Conservation (phyloP, 1,140 invertebrate genomes). For the Drosophila repleta region DNA sequence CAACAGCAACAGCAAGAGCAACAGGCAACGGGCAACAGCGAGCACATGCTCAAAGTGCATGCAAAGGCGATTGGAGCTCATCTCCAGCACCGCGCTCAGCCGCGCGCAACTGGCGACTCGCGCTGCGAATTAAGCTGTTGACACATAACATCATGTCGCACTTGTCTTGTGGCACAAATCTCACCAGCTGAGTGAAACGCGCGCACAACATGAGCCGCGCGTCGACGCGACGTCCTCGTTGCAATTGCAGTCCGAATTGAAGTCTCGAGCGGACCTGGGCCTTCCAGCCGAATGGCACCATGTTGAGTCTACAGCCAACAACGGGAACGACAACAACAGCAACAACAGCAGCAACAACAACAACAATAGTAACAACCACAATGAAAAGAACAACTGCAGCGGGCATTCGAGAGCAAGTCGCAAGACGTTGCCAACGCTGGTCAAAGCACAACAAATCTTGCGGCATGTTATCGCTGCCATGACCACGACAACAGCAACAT, state of each 20-base stretch:
- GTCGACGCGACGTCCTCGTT: not conserved
- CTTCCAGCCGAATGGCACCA: slow-evolving; percentile 50
- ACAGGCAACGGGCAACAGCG: slow-evolving; percentile 18
- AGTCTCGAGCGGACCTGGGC: slow-evolving; percentile 35
- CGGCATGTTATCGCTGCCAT: slow-evolving; percentile 61
- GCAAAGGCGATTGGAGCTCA: slow-evolving; percentile 35
- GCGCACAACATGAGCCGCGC: slow-evolving; percentile 71
- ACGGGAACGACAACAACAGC: slow-evolving; percentile 39
- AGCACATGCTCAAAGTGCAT: slow-evolving; percentile 41
- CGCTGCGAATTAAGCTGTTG: slow-evolving; percentile 80
- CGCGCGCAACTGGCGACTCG: slow-evolving; percentile 29
- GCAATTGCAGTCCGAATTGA: slow-evolving; percentile 9
- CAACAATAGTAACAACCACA: slow-evolving; percentile 25
- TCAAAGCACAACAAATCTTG: slow-evolving; percentile 62
- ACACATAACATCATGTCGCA: slow-evolving; percentile 82
- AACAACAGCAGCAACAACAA: slow-evolving; percentile 8
- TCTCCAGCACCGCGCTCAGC: slow-evolving; percentile 13
- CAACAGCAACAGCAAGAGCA: slow-evolving; percentile 22
- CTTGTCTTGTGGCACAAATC: slow-evolving; percentile 80
- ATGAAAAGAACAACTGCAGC: slow-evolving; percentile 22
- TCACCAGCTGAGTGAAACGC: slow-evolving; percentile 80
- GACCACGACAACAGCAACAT: slow-evolving; percentile 52
- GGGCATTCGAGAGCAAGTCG: slow-evolving; percentile 36
- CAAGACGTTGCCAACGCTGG: slow-evolving; percentile 40
- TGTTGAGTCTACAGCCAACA: slow-evolving; percentile 49